Conservation (phyloP, 1,140 invertebrate species). For the Micrasema minimum region DNA sequence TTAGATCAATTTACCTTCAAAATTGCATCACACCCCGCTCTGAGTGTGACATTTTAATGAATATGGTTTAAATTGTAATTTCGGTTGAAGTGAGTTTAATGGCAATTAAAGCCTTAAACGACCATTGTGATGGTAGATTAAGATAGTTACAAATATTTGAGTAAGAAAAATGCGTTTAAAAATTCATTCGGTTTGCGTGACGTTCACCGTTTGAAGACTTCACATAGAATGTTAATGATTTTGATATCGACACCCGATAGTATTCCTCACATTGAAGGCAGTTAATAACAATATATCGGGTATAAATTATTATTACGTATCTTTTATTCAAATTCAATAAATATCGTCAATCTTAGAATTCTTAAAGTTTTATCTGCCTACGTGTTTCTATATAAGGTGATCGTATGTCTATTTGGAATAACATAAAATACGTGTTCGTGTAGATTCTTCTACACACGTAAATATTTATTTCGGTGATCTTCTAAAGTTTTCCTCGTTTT, state of each 20-base stretch:
- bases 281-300: conserved; percentile 11
- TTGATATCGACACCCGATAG: conserved; percentile 26
- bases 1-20: neutral
- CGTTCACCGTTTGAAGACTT: neutral
- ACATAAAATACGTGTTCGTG: too few species aligned
- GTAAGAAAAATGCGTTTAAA: neutral
- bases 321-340: neutral
- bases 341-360: conserved; percentile 5
- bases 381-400: neutral
- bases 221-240: conserved; percentile 22
- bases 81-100: neutral
- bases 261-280: conserved; percentile 4
- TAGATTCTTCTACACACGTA: too few species aligned
- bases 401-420: too few species aligned
- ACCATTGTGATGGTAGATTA: neutral
- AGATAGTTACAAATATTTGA: neutral
- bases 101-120: conserved; percentile 2
- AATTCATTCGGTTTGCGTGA: conserved; percentile 17
- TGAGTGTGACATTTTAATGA: neutral
- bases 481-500: too few species aligned
- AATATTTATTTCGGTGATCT: too few species aligned
- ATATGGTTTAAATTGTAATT: conserved; percentile 7
- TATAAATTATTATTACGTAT: neutral
- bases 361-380: neutral
- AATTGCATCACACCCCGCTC: neutral